Evolutionary conservation across 2,113 vertebrate species (phyloP).

Genomic region (Datnioides undecimradiatus): DNA sequence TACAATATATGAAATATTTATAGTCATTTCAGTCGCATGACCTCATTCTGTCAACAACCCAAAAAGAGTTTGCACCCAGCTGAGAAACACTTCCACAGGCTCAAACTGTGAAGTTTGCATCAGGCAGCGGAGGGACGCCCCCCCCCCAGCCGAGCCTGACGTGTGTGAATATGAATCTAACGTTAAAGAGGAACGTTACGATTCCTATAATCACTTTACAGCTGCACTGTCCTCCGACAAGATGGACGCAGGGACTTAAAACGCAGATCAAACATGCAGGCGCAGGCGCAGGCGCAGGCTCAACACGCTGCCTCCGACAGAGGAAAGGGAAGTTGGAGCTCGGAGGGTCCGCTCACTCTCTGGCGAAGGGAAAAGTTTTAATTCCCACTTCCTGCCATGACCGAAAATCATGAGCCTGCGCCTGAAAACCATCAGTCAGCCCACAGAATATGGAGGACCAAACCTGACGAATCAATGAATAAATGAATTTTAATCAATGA

Average conservation of each 20-base stretch:
- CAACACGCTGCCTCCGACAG: fast-evolving
- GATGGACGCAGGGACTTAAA: not conserved
- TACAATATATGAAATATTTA: slow-evolving; percentile 30
- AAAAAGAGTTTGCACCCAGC: slow-evolving; percentile 6
- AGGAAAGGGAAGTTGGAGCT: not conserved
- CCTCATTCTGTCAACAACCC: slow-evolving; percentile 49
- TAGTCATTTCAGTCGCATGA: slow-evolving; percentile 27
- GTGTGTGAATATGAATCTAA: not conserved
- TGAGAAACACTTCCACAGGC: not conserved
- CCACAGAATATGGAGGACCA: too few species aligned
- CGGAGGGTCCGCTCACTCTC: not conserved
- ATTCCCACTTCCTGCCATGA: slow-evolving; percentile 8
- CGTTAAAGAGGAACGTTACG: not conserved
- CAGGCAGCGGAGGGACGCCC: not conserved
- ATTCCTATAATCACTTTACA: not conserved
- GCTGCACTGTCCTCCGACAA: not conserved
- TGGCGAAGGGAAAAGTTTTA: slow-evolving; percentile 2
- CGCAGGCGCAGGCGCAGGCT: too few species aligned
- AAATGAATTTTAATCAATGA: slow-evolving; percentile 1
- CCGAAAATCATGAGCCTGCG: not conserved
- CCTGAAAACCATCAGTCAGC: not conserved
- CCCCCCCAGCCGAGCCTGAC: not conserved
- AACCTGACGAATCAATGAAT: not conserved
- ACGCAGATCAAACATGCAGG: slow-evolving; percentile 17
- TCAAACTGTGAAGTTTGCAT: not conserved